Evolutionary conservation across 2,888 invertebrate species (phyloP), one percentile per base, ranked within the genome.

Genomic region (Petrolisthes cinctipes): DNA sequence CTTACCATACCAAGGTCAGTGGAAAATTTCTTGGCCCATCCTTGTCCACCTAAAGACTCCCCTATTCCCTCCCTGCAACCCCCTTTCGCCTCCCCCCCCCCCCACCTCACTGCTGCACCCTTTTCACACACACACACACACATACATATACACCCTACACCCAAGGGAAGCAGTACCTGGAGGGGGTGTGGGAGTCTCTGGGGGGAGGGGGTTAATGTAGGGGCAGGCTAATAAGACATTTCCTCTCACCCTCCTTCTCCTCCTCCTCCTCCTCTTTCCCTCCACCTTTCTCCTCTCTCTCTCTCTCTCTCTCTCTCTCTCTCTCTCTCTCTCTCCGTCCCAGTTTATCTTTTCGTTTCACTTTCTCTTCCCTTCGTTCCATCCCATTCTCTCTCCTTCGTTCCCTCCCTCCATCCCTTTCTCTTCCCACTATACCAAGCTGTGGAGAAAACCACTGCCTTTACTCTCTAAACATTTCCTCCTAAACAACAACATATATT

Each of bases 171-270:
- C 3, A 11, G n/a, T 66, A 11, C 11, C n/a, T 76, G 76, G 23
- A 37, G 76, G 76, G 7, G n/a, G 14, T 17, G 76, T 51, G 76
- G 76, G 76, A 2, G 76, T 37, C 9, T 23, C 9, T 7, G 76
- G 76, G 76, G 76, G 76, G 4, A 7, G 23, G 71, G 20, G 71
- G 71, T 6, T 71, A 71, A 71, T 71, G 71, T n/a, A 71, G 71
- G 71, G 71, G 71, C n/a, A 71, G 71, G n/a, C 71, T 71, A 71
- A 71, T 71, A 71, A 71, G 71, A 71, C 71, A 71, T 71, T 71
- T 71, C 71, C 71, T 71, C 71, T 71, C 9, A 9, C 71, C n/a
- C 71, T 71, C 71, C 71, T n/a, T 3, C 71, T 71, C 71, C 20
- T n/a, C 17, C 61, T 3, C 61, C 9, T 17, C 61, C 61, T 61